Base-by-base conservation (phyloP, 2,888 invertebrate species). In the Drosophila birchii region DNA sequence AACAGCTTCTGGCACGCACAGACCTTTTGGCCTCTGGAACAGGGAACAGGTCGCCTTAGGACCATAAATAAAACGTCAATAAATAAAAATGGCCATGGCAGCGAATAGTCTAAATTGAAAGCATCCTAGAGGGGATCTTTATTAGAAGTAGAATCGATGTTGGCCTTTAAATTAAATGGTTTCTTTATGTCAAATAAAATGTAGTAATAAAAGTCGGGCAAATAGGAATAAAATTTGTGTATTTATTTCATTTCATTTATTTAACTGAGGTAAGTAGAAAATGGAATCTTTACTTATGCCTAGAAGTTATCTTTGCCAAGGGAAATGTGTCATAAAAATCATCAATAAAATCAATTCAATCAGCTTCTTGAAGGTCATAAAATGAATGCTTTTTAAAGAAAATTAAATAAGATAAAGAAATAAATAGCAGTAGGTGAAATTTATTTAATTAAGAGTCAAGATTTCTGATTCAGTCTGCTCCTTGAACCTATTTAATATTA, bases 61-160 rank as follows among this genome's bases (percentile, higher is more conserved):
- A 47, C 72, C 78, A 85, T 84, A 87, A 87, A 84, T 85, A 81
- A 76, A 67, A 43, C 41, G 71, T 60, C 59, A 72, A 84, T 78
- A 79, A 81, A 81, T 79, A 77, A 75, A 79, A 67, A 85, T 76
- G 71, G 36, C n/a, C 44, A 47, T 38, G 32, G 20, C 29, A 26
- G 16, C 23, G 36, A 8, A 14, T n/a, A 38, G 61, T 23, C 41
- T 26, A 43, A 56, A 43, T 26, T 43, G 43, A 12, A 56, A 43
- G 34, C n/a, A 43, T 34, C 18, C 26, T 14, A 2, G 5, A 11
- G 26, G 14, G 55, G 3, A 43, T 55, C 43, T 18, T 11, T 41
- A 41, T 54, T 39, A 20, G 1, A 7, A 7, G 6, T 0, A 11
- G 4, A n/a, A 12, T 7, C 34, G 16, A 32, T 12, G 16, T 9